Conservation (phyloP, 2,113 vertebrate species). For the Penelope pileata region DNA sequence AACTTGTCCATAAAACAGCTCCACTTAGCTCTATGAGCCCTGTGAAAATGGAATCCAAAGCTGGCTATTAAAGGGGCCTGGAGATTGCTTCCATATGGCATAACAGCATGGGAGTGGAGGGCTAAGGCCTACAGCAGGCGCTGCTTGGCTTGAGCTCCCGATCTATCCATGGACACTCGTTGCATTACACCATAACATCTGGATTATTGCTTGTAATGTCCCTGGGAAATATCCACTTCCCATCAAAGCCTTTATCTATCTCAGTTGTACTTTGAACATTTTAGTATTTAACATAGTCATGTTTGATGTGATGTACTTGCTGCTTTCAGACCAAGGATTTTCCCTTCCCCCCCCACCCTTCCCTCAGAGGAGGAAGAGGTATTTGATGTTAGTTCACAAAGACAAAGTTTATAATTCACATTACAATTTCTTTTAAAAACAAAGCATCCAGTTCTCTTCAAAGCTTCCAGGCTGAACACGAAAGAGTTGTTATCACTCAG, state of each 20-base stretch:
- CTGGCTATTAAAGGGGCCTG: slow-evolving; percentile 93
- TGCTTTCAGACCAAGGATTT: slow-evolving; percentile 47
- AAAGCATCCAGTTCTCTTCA: slow-evolving; percentile 21
- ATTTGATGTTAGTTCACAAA: slow-evolving; percentile 54
- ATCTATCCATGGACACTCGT: slow-evolving; percentile 93
- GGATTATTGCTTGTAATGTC: slow-evolving; percentile 97
- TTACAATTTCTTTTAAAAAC: slow-evolving; percentile 60
- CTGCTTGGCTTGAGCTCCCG: slow-evolving; percentile 89
- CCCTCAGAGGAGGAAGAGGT: slow-evolving; percentile 12
- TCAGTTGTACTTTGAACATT: slow-evolving; percentile 83
- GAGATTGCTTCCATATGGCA: slow-evolving; percentile 99
- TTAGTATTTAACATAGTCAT: slow-evolving; percentile 77
- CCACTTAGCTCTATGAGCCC: slow-evolving; percentile 96
- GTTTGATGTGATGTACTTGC: slow-evolving; percentile 79
- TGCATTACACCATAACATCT: slow-evolving; percentile 97
- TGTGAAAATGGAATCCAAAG: slow-evolving; percentile 94
- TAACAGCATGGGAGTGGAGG: slow-evolving; percentile 93
- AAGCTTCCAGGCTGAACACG: slow-evolving; percentile 13
- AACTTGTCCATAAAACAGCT: slow-evolving; percentile 97
- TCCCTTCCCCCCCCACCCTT: not conserved
- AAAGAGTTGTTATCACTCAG: slow-evolving; percentile 29
- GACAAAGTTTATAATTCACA: not conserved
- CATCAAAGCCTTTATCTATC: slow-evolving; percentile 93
- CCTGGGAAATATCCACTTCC: slow-evolving; percentile 97
- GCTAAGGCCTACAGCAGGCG: slow-evolving; percentile 85